phyloP scores from a whole-genome alignment of 2,888 invertebrate genomes.

The Drosophila siamana region DNA sequence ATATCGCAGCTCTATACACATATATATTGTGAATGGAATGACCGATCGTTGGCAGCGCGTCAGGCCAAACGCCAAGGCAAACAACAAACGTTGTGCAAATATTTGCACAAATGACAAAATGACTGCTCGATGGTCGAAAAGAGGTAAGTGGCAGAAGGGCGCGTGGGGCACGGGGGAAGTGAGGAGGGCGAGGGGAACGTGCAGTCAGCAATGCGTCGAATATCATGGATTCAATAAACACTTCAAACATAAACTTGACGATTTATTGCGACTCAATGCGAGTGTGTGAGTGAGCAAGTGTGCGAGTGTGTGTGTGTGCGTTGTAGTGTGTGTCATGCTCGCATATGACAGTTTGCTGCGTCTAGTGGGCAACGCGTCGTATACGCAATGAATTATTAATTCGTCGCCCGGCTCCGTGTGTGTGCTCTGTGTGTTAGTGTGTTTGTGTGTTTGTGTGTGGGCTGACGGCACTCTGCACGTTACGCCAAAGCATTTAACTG shows the following conservation, averaged over 20 bases:
- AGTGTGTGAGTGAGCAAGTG: conserved; percentile 14
- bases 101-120: conserved; percentile 63
- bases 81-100: conserved; percentile 64
- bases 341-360: conserved; percentile 66
- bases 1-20: neutral
- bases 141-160: neutral
- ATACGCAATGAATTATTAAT: conserved; percentile 83
- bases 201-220: conserved; percentile 66
- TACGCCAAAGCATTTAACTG: conserved; percentile 78
- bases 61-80: conserved; percentile 19
- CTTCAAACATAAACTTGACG: conserved; percentile 85
- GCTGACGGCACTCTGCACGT: conserved; percentile 52
- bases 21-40: conserved; percentile 20
- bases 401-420: conserved; percentile 55
- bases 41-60: conserved; percentile 21
- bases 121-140: conserved; percentile 27
- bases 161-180: neutral
- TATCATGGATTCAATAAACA: conserved; percentile 86
- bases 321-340: conserved; percentile 31
- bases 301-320: conserved; percentile 10
- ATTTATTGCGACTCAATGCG: conserved; percentile 79
- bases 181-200: conserved; percentile 35
- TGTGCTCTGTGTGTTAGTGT: conserved; percentile 6
- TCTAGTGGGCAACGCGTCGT: conserved; percentile 74
- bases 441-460: conserved; percentile 9